phyloP scores from a whole-genome alignment of 2,888 invertebrate genomes.

The Drosophila subquinaria region DNA sequence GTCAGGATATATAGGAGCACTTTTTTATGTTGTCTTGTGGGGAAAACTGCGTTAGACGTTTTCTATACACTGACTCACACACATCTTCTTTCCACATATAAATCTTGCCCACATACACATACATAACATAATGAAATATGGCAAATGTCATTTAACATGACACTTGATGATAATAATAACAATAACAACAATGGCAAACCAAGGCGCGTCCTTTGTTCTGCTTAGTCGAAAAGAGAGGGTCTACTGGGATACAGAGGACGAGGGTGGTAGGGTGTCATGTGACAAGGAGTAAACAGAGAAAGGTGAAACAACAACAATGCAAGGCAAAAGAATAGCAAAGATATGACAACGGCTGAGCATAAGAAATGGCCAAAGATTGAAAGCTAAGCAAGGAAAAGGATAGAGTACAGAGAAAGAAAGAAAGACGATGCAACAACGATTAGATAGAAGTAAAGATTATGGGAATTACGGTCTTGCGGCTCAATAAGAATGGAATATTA shows the following conservation, averaged over 20 bases:
- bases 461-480: conserved; percentile 1
- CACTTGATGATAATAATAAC: conserved; percentile 81
- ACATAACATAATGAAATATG: conserved; percentile 74
- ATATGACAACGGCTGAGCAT: conserved; percentile 15
- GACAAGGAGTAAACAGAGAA: conserved; percentile 48
- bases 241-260: background rate
- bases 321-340: conserved; percentile 28
- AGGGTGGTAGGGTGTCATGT: background rate
- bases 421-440: conserved; percentile 12
- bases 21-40: conserved; percentile 52
- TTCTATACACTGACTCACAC: conserved; percentile 32
- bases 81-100: conserved; percentile 12
- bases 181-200: conserved; percentile 61
- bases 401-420: conserved; percentile 12
- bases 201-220: conserved; percentile 38
- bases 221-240: background rate
- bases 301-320: conserved; percentile 55
- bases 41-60: conserved; percentile 42
- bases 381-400: conserved; percentile 13
- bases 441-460: conserved; percentile 17
- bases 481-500: conserved; percentile 9
- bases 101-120: conserved; percentile 47
- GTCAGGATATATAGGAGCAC: conserved; percentile 49
- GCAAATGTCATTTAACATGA: conserved; percentile 83
- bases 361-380: conserved; percentile 37